Evolutionary conservation across 2,797 vertebrate species (phyloP).

Genomic region (Xiphorhynchus erythropygius): DNA sequence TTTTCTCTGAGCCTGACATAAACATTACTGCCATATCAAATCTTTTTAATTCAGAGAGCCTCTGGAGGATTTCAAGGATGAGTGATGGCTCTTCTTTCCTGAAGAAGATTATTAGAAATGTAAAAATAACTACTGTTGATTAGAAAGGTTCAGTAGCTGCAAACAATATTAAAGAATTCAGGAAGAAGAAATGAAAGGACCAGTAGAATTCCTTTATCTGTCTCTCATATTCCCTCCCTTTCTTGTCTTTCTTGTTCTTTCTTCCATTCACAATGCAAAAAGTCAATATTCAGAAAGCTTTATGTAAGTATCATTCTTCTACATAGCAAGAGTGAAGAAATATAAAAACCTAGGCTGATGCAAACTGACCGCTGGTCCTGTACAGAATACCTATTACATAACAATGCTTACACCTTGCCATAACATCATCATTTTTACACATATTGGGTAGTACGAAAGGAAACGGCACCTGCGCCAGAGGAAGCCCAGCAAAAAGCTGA

Average conservation of each 20-base stretch:
- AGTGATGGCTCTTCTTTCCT: slow-evolving; percentile 85
- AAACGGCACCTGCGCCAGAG: background rate
- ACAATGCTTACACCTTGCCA: background rate
- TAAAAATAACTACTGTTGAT: slow-evolving; percentile 22
- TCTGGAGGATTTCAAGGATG: slow-evolving; percentile 84
- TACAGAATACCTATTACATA: background rate
- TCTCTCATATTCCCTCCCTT: background rate
- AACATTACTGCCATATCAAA: slow-evolving; percentile 98
- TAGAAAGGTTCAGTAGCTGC: background rate
- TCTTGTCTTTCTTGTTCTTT: background rate
- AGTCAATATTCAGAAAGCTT: background rate
- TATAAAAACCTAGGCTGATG: background rate
- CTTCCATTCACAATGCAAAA: background rate
- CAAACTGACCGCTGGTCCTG: background rate
- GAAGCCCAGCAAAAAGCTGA: background rate
- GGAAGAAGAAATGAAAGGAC: background rate
- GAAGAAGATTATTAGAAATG: slow-evolving; percentile 44
- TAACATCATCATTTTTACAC: background rate
- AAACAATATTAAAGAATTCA: background rate
- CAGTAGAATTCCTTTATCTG: background rate
- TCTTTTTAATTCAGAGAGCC: slow-evolving; percentile 84
- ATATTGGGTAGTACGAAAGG: fast-evolving
- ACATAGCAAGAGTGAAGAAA: background rate
- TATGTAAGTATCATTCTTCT: background rate
- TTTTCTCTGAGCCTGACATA: slow-evolving; percentile 89